Evolutionary conservation across 2,113 vertebrate genomes (phyloP).

Genomic region (Austrofundulus limnaeus): DNA sequence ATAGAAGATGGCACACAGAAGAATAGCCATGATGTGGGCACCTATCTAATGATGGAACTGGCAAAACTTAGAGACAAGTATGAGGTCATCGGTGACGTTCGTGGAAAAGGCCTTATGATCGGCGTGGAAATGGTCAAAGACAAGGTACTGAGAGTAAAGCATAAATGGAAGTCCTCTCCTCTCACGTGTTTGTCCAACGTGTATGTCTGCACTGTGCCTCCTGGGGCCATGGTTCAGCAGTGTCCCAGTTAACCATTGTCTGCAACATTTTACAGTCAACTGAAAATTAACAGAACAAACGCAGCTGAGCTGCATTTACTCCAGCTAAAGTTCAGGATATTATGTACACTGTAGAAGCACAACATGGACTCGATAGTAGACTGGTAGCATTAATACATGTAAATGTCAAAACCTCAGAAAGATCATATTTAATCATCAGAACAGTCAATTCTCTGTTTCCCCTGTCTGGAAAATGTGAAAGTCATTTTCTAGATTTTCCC

Average conservation of each 20-base stretch:
- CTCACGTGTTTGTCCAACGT: slow-evolving; percentile 18
- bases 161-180: background rate
- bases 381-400: too few species aligned
- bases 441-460: background rate
- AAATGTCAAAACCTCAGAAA: too few species aligned
- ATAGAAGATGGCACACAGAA: slow-evolving; percentile 84
- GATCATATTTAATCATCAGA: too few species aligned
- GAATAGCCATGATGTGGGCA: slow-evolving; percentile 84
- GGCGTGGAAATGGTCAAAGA: slow-evolving; percentile 94
- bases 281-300: slow-evolving; percentile 1
- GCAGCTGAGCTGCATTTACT: background rate
- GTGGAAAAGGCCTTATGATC: slow-evolving; percentile 93
- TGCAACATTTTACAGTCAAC: slow-evolving; percentile 9
- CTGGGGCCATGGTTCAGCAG: slow-evolving; percentile 40
- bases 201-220: slow-evolving; percentile 8
- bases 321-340: too few species aligned
- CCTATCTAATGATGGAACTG: slow-evolving; percentile 83
- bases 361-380: too few species aligned
- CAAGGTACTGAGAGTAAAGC: slow-evolving; percentile 79
- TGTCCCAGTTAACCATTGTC: slow-evolving; percentile 62
- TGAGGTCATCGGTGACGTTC: slow-evolving; percentile 90
- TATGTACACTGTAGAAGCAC: too few species aligned
- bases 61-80: slow-evolving; percentile 88
- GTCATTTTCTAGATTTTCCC: too few species aligned
- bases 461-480: slow-evolving; percentile 1